Evolutionary conservation across 2,888 invertebrate species (phyloP).

Genomic region (Xanthia togata): DNA sequence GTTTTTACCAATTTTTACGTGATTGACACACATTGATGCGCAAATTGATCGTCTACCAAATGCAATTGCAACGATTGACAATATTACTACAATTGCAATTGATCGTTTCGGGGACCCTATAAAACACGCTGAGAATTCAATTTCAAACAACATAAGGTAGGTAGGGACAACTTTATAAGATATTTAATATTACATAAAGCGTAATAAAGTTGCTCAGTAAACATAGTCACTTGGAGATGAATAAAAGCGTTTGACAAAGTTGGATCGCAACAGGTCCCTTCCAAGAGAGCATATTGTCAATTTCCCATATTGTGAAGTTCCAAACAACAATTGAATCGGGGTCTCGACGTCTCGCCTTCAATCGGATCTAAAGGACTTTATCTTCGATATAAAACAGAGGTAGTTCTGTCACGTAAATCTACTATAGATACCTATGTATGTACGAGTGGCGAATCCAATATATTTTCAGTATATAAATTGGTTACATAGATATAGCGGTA

Average conservation of each 20-base stretch:
- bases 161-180: slow-evolving; percentile 13
- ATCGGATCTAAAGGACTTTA: slow-evolving; percentile 79
- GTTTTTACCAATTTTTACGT: not conserved
- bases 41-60: too few relatives aligned
- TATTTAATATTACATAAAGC: slow-evolving; percentile 29
- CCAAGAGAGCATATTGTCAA: slow-evolving; percentile 78
- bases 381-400: slow-evolving; percentile 72
- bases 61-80: too few relatives aligned
- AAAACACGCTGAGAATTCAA: not conserved
- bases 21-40: too few relatives aligned
- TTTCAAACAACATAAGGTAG: slow-evolving; percentile 6
- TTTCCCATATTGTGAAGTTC: slow-evolving; percentile 80
- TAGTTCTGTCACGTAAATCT: slow-evolving; percentile 65
- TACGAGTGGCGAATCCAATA: slow-evolving; percentile 73
- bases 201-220: slow-evolving; percentile 43
- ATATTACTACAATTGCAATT: too few relatives aligned
- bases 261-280: slow-evolving; percentile 78
- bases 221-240: slow-evolving; percentile 55
- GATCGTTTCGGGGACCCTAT: too few relatives aligned
- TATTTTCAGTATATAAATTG: slow-evolving; percentile 69
- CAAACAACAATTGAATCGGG: slow-evolving; percentile 78
- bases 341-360: slow-evolving; percentile 73
- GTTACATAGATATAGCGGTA: slow-evolving; percentile 43
- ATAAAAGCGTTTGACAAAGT: slow-evolving; percentile 71
- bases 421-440: slow-evolving; percentile 41